Evolutionary conservation across 2,113 vertebrate species (phyloP).

Genomic region (Brachyhypopomus occidentalis): DNA sequence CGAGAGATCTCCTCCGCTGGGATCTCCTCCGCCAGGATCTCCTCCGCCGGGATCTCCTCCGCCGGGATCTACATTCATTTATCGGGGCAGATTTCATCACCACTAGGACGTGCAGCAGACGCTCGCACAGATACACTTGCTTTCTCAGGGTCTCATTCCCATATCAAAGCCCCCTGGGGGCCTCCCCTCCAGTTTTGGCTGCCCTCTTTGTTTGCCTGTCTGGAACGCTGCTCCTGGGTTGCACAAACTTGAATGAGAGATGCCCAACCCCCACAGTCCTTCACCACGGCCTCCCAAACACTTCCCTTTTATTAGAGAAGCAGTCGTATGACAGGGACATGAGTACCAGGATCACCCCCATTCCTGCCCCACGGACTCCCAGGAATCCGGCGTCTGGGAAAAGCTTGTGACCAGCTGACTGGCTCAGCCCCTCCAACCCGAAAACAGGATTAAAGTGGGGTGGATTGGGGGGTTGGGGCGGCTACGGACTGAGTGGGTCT

Average conservation of each 20-base stretch:
- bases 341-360: conserved; percentile 27
- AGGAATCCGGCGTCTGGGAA: conserved; percentile 41
- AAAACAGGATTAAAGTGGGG: conserved; percentile 42
- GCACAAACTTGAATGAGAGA: conserved; percentile 61
- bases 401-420: conserved; percentile 40
- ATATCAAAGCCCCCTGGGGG: conserved; percentile 48
- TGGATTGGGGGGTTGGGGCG: neutral
- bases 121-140: conserved; percentile 46
- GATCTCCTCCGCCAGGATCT: neutral
- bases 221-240: conserved; percentile 69
- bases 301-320: conserved; percentile 52
- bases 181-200: conserved; percentile 34
- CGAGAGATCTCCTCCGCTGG: neutral
- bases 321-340: conserved; percentile 48
- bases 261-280: conserved; percentile 44
- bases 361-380: conserved; percentile 15
- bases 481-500: neutral
- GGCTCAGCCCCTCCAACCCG: conserved; percentile 13
- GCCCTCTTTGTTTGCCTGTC: conserved; percentile 71
- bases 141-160: conserved; percentile 62
- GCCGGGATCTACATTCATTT: neutral
- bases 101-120: neutral
- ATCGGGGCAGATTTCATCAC: neutral
- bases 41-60: neutral
- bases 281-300: conserved; percentile 39